Evolutionary conservation across 2,797 vertebrate genomes (phyloP).

Genomic region (Molossus molossus): DNA sequence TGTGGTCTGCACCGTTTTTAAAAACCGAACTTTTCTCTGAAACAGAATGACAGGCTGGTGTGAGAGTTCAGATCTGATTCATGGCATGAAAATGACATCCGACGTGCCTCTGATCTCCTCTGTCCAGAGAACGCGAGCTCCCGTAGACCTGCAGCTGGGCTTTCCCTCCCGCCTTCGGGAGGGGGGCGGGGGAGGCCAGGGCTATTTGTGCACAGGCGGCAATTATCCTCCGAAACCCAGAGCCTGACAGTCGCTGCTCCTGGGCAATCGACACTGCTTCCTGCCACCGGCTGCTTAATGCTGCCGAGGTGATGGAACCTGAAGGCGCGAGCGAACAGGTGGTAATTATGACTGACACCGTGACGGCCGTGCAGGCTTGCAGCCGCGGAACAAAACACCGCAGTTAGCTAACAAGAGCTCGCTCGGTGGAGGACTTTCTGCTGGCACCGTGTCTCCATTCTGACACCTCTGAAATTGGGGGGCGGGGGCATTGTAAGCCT

Average conservation of each 20-base stretch:
- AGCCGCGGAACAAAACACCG: constrained; percentile 86
- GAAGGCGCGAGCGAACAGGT: constrained; percentile 90
- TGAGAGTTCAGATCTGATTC: constrained; percentile 55
- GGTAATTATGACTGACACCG: constrained; percentile 92
- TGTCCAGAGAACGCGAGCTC: not conserved
- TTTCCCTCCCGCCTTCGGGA: constrained; percentile 28
- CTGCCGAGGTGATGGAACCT: constrained; percentile 89
- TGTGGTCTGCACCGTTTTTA: not conserved
- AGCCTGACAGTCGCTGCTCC: constrained; percentile 88
- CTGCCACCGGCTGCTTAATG: constrained; percentile 89
- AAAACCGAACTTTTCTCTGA: not conserved
- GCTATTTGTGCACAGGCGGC: constrained; percentile 85
- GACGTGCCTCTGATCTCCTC: constrained; percentile 77
- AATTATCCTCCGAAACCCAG: constrained; percentile 89
- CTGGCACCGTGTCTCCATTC: constrained; percentile 84
- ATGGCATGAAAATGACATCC: constrained; percentile 60
- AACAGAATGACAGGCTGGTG: not conserved
- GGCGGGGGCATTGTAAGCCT: constrained; percentile 84
- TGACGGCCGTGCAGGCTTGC: constrained; percentile 89
- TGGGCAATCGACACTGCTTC: constrained; percentile 87
- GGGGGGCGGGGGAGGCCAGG: constrained; percentile 35
- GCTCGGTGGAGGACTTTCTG: constrained; percentile 84
- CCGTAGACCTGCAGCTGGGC: not conserved
- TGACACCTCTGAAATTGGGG: constrained; percentile 89
- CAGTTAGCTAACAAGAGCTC: constrained; percentile 90